Evolutionary conservation across 1,140 invertebrate species (phyloP).

Genomic region (Ectropis grisescens): DNA sequence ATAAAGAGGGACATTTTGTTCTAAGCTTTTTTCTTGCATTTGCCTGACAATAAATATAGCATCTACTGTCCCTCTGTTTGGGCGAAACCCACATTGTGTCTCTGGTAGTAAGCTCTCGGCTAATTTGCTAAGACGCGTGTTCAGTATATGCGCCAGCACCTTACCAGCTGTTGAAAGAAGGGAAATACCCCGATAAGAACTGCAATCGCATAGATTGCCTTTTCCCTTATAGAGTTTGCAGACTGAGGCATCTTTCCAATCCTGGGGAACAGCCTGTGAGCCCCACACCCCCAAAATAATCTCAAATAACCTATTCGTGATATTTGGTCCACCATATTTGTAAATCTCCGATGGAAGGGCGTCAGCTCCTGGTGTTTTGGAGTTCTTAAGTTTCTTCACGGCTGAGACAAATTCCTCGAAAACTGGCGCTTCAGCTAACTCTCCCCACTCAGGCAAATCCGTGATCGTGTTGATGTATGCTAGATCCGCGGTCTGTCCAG

Average conservation of each 20-base stretch:
- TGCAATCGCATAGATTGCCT: conserved; percentile 14
- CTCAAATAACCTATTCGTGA: conserved; percentile 7
- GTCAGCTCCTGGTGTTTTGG: conserved; percentile 9
- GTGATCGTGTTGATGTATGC: conserved; percentile 3
- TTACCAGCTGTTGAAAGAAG: conserved; percentile 15
- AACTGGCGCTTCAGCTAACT: conserved; percentile 5
- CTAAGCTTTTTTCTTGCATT: conserved; percentile 20
- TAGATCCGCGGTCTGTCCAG: conserved; percentile 4
- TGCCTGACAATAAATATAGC: conserved; percentile 19
- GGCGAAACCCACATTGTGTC: conserved; percentile 17
- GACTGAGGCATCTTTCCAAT: conserved; percentile 10
- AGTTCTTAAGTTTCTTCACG: conserved; percentile 8
- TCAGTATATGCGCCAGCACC: conserved; percentile 13
- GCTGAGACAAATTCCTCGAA: conserved; percentile 8
- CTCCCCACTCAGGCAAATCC: conserved; percentile 1
- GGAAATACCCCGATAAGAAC: conserved; percentile 15
- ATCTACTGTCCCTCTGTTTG: conserved; percentile 16
- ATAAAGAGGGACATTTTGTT: conserved; percentile 14
- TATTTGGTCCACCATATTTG: conserved; percentile 7
- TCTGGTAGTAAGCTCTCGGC: conserved; percentile 16
- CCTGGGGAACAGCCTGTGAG: conserved; percentile 9
- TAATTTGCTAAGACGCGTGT: conserved; percentile 5
- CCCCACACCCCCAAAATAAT: conserved; percentile 10
- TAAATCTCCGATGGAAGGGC: conserved; percentile 10
- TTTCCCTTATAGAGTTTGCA: conserved; percentile 19